Percentiles rank a stretch among this genome's conserved stretches.
Evolutionary conservation across 2,888 invertebrate genomes (phyloP).

Genomic region (Hetaerina titia): DNA sequence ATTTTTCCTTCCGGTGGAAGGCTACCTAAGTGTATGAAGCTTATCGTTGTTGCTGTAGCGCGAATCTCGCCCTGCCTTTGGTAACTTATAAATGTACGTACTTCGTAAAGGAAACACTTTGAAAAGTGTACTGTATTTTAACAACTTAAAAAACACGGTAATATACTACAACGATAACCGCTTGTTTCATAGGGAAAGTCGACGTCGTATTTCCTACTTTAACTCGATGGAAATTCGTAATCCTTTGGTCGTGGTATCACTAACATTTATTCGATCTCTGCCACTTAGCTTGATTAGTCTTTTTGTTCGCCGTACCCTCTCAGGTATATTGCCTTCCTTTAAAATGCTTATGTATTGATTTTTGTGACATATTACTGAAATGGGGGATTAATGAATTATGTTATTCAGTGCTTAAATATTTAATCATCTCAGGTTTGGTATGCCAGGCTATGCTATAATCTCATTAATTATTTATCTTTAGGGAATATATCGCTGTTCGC

Average conservation of each 20-base stretch:
- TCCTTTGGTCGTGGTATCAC: neutral
- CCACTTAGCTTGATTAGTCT: conserved; percentile 2
- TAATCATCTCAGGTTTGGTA: too few species aligned
- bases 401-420: neutral
- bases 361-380: neutral
- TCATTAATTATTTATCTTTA: too few species aligned
- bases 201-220: too few species aligned
- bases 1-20: too few species aligned
- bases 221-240: neutral
- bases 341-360: neutral
- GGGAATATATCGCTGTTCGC: too few species aligned
- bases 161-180: too few species aligned
- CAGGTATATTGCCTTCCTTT: neutral
- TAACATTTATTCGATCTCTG: neutral
- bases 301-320: neutral
- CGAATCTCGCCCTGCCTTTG: too few species aligned
- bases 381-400: neutral
- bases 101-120: neutral
- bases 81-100: neutral
- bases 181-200: too few species aligned
- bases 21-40: too few species aligned
- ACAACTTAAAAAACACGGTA: too few species aligned
- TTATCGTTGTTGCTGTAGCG: too few species aligned
- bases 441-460: too few species aligned
- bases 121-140: neutral